Conservation (phyloP, 2,888 invertebrate genomes). For the Laothoe populi region DNA sequence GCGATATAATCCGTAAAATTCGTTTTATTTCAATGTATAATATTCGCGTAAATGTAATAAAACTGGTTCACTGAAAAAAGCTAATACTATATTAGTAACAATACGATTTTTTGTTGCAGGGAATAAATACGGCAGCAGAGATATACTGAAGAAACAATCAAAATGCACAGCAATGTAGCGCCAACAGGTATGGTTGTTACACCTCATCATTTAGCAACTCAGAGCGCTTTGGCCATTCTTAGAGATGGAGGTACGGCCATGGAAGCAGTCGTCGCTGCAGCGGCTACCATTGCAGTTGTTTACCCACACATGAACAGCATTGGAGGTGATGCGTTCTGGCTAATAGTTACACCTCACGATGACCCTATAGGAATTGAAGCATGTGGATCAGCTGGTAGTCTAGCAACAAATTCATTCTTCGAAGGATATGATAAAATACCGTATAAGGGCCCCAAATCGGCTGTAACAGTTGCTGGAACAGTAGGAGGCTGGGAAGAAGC, state of each 20-base stretch:
- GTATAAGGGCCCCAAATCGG: conserved; percentile 63
- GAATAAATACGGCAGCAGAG: neutral
- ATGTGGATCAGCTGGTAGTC: conserved; percentile 68
- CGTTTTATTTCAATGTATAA: neutral
- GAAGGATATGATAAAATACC: conserved; percentile 59
- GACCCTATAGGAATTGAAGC: conserved; percentile 73
- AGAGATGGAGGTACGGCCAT: conserved; percentile 75
- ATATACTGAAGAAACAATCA: neutral
- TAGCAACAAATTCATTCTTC: conserved; percentile 63
- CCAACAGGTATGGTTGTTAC: conserved; percentile 73
- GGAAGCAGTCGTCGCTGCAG: conserved; percentile 74
- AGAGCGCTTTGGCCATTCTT: conserved; percentile 67
- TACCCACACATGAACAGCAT: conserved; percentile 77
- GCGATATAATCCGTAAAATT: too few species aligned
- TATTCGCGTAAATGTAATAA: neutral
- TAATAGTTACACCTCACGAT: conserved; percentile 69
- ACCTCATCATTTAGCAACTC: conserved; percentile 74
- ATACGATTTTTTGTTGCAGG: conserved; percentile 19
- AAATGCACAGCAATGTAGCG: conserved; percentile 59
- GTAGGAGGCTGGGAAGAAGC: conserved; percentile 77
- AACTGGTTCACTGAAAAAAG: too few species aligned
- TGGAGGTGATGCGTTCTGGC: conserved; percentile 76
- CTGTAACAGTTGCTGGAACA: conserved; percentile 71
- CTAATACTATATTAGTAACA: neutral
- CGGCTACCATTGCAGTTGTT: conserved; percentile 72